A percentile compares a stretch with the other conserved stretches of the same genome.
phyloP scores from a whole-genome alignment of 2,113 vertebrate species.

The Paracanthobrama guichenoti region DNA sequence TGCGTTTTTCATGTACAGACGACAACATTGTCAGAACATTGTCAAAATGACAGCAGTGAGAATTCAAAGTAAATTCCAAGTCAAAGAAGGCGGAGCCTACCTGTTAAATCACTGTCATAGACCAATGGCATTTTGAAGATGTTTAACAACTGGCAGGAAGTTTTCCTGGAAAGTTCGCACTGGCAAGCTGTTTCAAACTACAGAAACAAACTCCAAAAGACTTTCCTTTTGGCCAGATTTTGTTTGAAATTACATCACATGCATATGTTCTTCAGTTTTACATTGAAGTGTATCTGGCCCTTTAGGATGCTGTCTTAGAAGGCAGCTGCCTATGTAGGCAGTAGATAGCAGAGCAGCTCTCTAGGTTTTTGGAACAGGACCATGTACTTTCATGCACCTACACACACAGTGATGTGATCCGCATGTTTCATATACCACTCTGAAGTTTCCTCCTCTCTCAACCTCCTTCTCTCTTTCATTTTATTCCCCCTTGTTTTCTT shows the following conservation, averaged over 20 bases:
- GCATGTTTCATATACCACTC: not conserved
- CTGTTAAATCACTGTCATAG: not conserved
- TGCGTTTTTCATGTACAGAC: too few relatives aligned
- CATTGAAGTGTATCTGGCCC: not conserved
- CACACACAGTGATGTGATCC: slow-evolving; percentile 2
- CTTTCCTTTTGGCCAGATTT: not conserved
- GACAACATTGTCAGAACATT: too few relatives aligned
- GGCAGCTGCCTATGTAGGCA: not conserved
- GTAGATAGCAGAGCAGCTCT: not conserved
- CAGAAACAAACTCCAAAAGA: not conserved
- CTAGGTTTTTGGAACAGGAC: not conserved
- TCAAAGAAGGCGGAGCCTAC: not conserved
- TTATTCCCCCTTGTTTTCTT: not conserved
- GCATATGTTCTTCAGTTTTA: not conserved
- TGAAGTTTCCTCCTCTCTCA: slow-evolving; percentile 24
- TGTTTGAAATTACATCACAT: not conserved
- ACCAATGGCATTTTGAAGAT: not conserved
- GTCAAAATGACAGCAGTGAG: not conserved
- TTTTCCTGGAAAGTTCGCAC: not conserved
- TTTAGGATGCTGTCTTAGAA: not conserved
- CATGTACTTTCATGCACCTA: not conserved
- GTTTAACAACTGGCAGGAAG: not conserved
- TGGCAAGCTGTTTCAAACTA: not conserved
- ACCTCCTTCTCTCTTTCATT: not conserved
- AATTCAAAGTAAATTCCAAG: not conserved